These are phyloP conservation scores for Drosophila insularis DNA, from an alignment of 1,140 invertebrate genomes.

Conservation along the genomic window DNA sequence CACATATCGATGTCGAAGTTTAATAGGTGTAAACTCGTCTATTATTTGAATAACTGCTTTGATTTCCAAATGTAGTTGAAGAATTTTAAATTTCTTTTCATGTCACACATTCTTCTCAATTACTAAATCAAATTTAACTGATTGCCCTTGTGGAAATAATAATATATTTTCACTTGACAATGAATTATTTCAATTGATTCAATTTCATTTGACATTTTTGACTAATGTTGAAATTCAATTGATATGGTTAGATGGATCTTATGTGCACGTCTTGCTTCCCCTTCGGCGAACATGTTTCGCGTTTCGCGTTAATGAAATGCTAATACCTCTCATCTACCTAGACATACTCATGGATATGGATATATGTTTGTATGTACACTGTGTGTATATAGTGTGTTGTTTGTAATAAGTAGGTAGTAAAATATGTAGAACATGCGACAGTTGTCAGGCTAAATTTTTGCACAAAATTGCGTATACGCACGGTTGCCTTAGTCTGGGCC, in stretches of 20 bases:
- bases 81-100: background rate
- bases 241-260: background rate
- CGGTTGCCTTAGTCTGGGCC: conserved; percentile 8
- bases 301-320: background rate
- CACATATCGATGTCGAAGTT: too few species aligned
- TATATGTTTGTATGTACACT: background rate
- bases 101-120: background rate
- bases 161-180: background rate
- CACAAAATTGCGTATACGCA: conserved; percentile 65
- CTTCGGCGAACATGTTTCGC: background rate
- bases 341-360: background rate
- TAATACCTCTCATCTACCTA: conserved; percentile 2
- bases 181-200: conserved; percentile 1
- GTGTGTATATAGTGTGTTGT: background rate
- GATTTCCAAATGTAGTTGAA: background rate
- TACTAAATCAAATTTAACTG: background rate
- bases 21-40: too few species aligned
- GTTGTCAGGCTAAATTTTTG: conserved; percentile 46
- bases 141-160: background rate
- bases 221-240: background rate
- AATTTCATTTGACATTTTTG: conserved; percentile 4
- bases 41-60: too few species aligned
- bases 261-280: background rate
- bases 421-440: conserved; percentile 2
- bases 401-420: conserved; percentile 18